Percentiles rank a stretch among this genome's conserved stretches.
Evolutionary conservation across 2,113 vertebrate species (phyloP).

Genomic region (Acrocephalus arundinaceus): DNA sequence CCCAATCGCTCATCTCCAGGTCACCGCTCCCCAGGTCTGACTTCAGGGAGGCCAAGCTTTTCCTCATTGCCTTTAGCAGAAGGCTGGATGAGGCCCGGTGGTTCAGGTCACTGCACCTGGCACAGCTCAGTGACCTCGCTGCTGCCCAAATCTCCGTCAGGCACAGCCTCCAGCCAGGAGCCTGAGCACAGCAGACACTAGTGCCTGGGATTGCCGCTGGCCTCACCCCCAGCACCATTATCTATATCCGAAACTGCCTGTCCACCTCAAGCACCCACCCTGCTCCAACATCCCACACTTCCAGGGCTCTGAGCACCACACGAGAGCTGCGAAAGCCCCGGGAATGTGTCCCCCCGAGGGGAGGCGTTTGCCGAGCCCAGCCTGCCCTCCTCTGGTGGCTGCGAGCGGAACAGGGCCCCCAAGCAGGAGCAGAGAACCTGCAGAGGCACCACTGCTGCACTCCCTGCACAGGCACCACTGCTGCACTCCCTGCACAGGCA

Average conservation of each 20-base stretch:
- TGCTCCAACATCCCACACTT: background rate
- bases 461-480: too few relatives aligned
- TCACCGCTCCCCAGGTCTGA: background rate
- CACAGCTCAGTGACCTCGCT: fast-evolving
- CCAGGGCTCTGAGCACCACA: background rate
- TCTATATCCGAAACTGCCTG: background rate
- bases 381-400: conserved; percentile 43
- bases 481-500: background rate
- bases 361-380: background rate
- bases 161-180: background rate
- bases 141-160: background rate
- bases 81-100: background rate
- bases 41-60: background rate
- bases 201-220: background rate
- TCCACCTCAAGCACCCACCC: background rate
- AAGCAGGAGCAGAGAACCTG: background rate
- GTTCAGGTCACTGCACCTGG: fast-evolving
- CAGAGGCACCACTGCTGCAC: background rate
- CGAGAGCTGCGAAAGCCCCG: background rate
- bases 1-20: background rate
- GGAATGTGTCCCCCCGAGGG: background rate
- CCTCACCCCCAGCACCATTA: background rate
- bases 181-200: fast-evolving
- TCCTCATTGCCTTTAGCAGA: background rate
- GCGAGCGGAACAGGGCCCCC: background rate